A percentile compares a stretch with the other conserved stretches of the same genome.
Evolutionary conservation across 2,888 invertebrate genomes (phyloP).

Genomic region (Plusia festucae): DNA sequence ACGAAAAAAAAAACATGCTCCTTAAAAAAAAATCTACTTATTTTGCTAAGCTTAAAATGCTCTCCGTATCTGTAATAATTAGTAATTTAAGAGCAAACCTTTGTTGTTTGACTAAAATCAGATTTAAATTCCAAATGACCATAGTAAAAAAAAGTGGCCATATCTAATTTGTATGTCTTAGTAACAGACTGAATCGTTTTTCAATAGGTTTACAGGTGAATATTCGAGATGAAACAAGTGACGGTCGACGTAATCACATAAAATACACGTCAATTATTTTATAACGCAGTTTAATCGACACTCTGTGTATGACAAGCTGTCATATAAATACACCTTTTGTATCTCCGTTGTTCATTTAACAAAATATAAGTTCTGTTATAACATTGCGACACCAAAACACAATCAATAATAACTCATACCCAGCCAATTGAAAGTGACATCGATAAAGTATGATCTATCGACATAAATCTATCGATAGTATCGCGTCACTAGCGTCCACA

Average conservation of each 20-base stretch:
- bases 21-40: too few relatives aligned
- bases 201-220: too few relatives aligned
- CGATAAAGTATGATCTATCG: conserved; percentile 51
- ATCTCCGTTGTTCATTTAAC: not conserved
- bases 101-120: not conserved
- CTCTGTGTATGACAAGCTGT: not conserved
- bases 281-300: not conserved
- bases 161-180: too few relatives aligned
- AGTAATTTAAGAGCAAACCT: not conserved
- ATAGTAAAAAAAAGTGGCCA: too few relatives aligned
- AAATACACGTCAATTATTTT: not conserved
- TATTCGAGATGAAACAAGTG: not conserved
- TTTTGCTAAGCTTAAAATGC: too few relatives aligned
- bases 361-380: not conserved
- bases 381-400: conserved; percentile 14
- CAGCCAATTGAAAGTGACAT: conserved; percentile 33
- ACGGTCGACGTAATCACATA: not conserved
- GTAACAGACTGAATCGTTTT: too few relatives aligned
- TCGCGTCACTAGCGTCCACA: conserved; percentile 72
- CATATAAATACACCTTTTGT: not conserved
- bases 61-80: too few relatives aligned
- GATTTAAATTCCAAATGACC: not conserved
- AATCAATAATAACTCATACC: conserved; percentile 28
- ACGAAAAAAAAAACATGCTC: too few relatives aligned
- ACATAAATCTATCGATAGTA: conserved; percentile 52